phyloP scores from a whole-genome alignment of 2,113 vertebrate genomes.

The Oryzias melastigma region DNA sequence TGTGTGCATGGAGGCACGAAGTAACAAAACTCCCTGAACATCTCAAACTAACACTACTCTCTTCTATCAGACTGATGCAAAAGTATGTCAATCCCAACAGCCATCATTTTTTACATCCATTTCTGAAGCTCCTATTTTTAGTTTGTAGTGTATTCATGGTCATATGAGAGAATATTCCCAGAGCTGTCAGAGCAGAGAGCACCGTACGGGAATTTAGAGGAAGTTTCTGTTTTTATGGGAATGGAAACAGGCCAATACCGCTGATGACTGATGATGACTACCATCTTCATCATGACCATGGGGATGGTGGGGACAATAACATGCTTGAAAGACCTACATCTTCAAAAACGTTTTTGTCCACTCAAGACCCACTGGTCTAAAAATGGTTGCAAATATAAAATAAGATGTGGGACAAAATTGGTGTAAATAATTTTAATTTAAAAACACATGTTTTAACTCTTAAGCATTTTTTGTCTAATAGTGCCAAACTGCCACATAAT shows the following conservation, averaged over 20 bases:
- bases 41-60: too few species aligned
- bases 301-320: background rate
- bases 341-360: too few species aligned
- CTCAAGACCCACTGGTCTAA: too few species aligned
- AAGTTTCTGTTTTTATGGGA: slow-evolving; percentile 47
- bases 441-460: background rate
- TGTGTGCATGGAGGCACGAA: too few species aligned
- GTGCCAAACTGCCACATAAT: background rate
- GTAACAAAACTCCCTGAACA: too few species aligned
- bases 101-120: slow-evolving; percentile 4
- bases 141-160: background rate
- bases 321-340: background rate
- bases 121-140: slow-evolving; percentile 8
- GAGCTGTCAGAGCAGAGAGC: slow-evolving; percentile 29
- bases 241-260: slow-evolving; percentile 10
- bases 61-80: background rate
- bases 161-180: slow-evolving; percentile 39
- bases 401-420: too few species aligned
- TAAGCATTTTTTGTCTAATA: background rate
- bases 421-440: too few species aligned
- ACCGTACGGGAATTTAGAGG: slow-evolving; percentile 23
- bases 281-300: background rate
- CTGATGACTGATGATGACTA: background rate
- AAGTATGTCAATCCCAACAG: background rate
- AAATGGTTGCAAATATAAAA: too few species aligned